Conservation (phyloP, 2,797 vertebrate species). For the Atherinosoma microstoma region DNA sequence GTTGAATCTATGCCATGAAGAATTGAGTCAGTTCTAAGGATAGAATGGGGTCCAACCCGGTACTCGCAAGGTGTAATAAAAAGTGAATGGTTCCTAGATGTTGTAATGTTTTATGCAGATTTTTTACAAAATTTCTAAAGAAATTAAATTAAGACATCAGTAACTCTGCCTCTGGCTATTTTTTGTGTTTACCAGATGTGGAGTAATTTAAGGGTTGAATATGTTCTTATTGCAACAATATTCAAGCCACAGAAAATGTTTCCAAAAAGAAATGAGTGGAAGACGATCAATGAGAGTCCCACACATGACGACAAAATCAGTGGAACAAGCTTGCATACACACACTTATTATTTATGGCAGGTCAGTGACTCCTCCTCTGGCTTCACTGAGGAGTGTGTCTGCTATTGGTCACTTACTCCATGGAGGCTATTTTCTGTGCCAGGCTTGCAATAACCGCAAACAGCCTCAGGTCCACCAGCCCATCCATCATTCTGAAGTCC, state of each 20-base stretch:
- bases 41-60: too few species aligned
- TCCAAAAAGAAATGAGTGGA: slow-evolving; percentile 7
- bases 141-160: neutral
- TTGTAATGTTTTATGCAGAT: neutral
- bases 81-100: too few species aligned
- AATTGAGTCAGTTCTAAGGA: too few species aligned
- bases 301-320: slow-evolving; percentile 57
- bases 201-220: neutral
- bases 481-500: slow-evolving; percentile 94
- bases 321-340: slow-evolving; percentile 59
- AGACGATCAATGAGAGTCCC: slow-evolving; percentile 45
- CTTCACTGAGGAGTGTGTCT: slow-evolving; percentile 31
- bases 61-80: too few species aligned
- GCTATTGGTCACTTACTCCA: slow-evolving; percentile 87
- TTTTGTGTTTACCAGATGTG: neutral
- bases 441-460: slow-evolving; percentile 92
- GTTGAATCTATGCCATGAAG: too few species aligned
- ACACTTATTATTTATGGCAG: slow-evolving; percentile 67
- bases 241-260: slow-evolving; percentile 12
- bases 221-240: neutral
- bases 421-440: slow-evolving; percentile 91
- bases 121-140: neutral
- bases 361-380: slow-evolving; percentile 62
- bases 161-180: neutral
- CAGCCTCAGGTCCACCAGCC: slow-evolving; percentile 92